Percentiles rank a stretch among this genome's conserved stretches.
These are phyloP conservation scores for Chelon labrosus DNA, from an alignment of 2,797 vertebrate species.

Conservation along the genomic window DNA sequence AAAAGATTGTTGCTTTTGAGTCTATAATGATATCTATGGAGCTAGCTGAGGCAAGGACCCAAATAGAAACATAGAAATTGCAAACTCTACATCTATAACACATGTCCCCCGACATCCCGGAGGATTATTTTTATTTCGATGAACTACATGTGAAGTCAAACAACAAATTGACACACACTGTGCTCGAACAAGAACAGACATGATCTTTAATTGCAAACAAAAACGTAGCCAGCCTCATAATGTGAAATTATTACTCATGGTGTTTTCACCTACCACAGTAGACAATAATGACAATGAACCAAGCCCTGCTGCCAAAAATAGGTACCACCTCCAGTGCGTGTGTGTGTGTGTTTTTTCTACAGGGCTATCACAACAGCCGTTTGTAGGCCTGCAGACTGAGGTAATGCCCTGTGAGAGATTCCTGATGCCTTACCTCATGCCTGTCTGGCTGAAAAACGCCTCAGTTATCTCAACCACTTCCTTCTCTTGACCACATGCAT, in stretches of 20 bases:
- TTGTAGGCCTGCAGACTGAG: slow-evolving; percentile 62
- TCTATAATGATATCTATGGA: neutral
- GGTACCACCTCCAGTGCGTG: slow-evolving; percentile 55
- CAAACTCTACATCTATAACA: neutral
- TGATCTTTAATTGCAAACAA: slow-evolving; percentile 47
- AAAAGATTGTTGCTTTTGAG: slow-evolving; percentile 42
- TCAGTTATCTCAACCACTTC: slow-evolving; percentile 81
- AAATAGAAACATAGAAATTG: neutral
- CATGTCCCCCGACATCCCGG: slow-evolving; percentile 16
- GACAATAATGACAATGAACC: slow-evolving; percentile 53
- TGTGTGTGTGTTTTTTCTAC: slow-evolving; percentile 26
- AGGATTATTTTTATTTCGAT: slow-evolving; percentile 28
- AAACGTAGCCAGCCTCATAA: slow-evolving; percentile 24
- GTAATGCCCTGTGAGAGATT: slow-evolving; percentile 79
- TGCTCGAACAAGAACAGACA: slow-evolving; percentile 66
- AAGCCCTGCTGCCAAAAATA: slow-evolving; percentile 70
- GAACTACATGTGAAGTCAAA: slow-evolving; percentile 30
- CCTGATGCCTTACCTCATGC: slow-evolving; percentile 80
- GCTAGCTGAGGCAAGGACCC: slow-evolving; percentile 13
- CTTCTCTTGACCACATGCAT: slow-evolving; percentile 79
- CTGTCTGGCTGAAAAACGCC: slow-evolving; percentile 70
- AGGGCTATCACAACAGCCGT: slow-evolving; percentile 29
- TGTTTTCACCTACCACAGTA: slow-evolving; percentile 60
- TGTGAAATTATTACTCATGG: slow-evolving; percentile 59
- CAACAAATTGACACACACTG: slow-evolving; percentile 37